Evolutionary conservation across 2,888 invertebrate genomes (phyloP), one percentile per base, ranked within the genome.

Genomic region (Atethmia centrago): DNA sequence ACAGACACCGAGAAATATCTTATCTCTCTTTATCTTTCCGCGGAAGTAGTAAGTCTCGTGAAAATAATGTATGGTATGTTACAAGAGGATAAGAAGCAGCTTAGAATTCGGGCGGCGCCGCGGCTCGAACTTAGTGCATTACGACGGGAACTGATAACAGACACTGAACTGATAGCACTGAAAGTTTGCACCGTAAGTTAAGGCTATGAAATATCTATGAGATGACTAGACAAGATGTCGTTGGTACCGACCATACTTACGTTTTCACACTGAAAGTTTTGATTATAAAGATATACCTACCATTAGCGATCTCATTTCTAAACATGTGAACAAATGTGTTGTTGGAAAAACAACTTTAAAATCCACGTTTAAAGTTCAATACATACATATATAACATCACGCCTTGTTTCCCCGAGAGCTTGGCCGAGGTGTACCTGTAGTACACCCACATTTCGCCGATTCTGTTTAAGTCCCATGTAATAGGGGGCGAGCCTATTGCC

Each of bases 11-110:
- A 36, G 69, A 67, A 76, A 76, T 80, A 76, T 77, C 58, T 56
- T 75, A 81, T 84, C 62, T 69, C 25, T 31, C 69, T 45, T 67
- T 76, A 84, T 84, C 73, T 74, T 42, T 28, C 47, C 36, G 55
- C 67, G 85, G 85, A 86, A 84, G 82, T 79, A 62, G 85, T 82
- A 86, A 84, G 77, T 84, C 76, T 19, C 19, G 63, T 58, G 75
- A 72, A 76, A 77, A 84, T 84, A 85, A 85, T 82, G 82, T 74
- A 79, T 79, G 70, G 78, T 56, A 28, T 81, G 81, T 71, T n/a
- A n/a, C n/a, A 25, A 49, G 45, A 55, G 70, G 85, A 84, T 84
- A 80, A 77, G 61, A 28, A 55, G 49, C 1, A 51, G 80, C 75
- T 82, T 69, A 80, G 69, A 71, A 79, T 63, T 51, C 80, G 84